phyloP scores from a whole-genome alignment of 2,888 invertebrate species.

The Sclerodermus sp. region DNA sequence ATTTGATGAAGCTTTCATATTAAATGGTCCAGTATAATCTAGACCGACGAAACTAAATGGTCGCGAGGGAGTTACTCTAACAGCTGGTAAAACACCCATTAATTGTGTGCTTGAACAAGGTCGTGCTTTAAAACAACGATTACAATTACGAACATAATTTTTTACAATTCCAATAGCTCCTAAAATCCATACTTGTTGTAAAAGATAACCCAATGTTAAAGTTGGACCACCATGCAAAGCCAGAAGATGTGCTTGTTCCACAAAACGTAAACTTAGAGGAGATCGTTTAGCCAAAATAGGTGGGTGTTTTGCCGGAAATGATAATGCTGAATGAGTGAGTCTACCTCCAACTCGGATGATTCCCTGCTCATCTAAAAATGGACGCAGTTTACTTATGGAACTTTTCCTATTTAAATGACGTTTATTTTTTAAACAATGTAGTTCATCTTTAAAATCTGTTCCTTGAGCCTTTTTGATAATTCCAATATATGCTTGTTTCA shows the following conservation, averaged over 20 bases:
- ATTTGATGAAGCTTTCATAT: constrained; percentile 8
- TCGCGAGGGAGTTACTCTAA: not conserved
- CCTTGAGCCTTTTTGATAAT: too few relatives aligned
- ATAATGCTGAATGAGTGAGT: not conserved
- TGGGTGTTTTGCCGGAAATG: not conserved
- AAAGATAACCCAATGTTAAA: not conserved
- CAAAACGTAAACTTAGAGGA: not conserved
- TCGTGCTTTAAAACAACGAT: not conserved
- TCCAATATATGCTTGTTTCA: too few relatives aligned
- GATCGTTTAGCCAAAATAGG: not conserved
- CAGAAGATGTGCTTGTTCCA: not conserved
- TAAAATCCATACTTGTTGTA: not conserved
- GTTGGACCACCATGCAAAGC: not conserved
- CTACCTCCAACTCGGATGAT: constrained; percentile 3
- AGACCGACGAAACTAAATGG: constrained; percentile 13
- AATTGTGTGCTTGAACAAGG: not conserved
- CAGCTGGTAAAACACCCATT: not conserved
- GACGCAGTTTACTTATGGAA: constrained; percentile 12
- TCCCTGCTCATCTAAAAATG: not conserved
- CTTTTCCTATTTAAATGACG: too few relatives aligned
- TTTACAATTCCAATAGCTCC: not conserved
- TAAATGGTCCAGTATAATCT: constrained; percentile 18
- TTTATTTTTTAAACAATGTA: too few relatives aligned
- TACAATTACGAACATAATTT: not conserved
- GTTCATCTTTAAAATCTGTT: too few relatives aligned